Percentiles rank a stretch among this genome's conserved stretches.
phyloP scores from a whole-genome alignment of 2,888 invertebrate species.

The Netelia fuscicornis region DNA sequence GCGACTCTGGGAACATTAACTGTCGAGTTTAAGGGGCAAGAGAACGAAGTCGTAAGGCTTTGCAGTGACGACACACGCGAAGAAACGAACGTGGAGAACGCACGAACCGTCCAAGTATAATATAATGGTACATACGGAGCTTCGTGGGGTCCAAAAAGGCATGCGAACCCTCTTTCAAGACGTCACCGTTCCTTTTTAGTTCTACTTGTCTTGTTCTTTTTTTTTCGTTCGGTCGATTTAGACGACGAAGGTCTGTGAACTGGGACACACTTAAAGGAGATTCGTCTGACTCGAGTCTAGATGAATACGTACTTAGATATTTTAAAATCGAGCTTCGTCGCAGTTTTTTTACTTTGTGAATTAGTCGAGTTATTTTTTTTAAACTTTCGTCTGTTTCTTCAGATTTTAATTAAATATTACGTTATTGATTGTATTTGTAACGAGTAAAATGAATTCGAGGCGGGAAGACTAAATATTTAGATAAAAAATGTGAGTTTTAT shows the following conservation, averaged over 20 bases:
- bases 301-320: neutral
- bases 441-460: too few relatives aligned
- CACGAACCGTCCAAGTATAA: neutral
- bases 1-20: neutral
- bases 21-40: neutral
- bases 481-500: neutral
- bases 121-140: neutral
- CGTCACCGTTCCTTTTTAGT: neutral
- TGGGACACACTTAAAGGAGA: neutral
- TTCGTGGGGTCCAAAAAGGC: neutral
- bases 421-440: too few relatives aligned
- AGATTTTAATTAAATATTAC: too few relatives aligned
- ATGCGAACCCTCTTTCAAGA: slow-evolving; percentile 1
- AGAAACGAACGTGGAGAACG: neutral
- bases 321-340: too few relatives aligned
- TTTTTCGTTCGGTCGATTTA: neutral
- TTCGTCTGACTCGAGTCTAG: neutral
- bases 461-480: neutral
- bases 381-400: too few relatives aligned
- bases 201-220: neutral
- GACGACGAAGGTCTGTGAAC: neutral
- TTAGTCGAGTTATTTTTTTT: too few relatives aligned
- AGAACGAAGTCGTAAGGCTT: slow-evolving; percentile 2
- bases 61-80: neutral
- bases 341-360: too few relatives aligned